Percentiles rank a stretch among this genome's conserved stretches.
These are phyloP conservation scores for Fregetta grallaria DNA, from an alignment of 2,113 vertebrate species.

Conservation along the genomic window DNA sequence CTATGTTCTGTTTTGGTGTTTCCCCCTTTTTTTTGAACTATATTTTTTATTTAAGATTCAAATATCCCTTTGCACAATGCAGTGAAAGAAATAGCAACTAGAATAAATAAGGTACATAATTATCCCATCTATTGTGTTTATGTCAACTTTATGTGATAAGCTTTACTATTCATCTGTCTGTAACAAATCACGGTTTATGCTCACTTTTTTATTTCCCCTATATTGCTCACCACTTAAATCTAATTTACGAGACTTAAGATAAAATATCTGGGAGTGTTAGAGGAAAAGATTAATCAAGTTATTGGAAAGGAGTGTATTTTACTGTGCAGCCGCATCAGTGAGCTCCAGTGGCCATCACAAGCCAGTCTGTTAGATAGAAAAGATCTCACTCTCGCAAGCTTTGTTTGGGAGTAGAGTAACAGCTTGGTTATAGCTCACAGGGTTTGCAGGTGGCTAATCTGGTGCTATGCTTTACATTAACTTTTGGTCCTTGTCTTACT, in stretches of 20 bases:
- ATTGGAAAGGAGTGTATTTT: background rate
- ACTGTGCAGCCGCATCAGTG: background rate
- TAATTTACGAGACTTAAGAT: background rate
- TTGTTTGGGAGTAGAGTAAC: background rate
- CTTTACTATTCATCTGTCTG: background rate
- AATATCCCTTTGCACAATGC: background rate
- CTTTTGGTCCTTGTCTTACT: background rate
- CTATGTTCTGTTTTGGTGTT: background rate
- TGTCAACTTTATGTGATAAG: background rate
- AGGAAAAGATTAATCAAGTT: background rate
- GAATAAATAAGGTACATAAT: background rate
- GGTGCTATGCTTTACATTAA: background rate
- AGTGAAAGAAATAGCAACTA: background rate
- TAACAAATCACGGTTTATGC: background rate
- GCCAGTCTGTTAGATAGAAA: background rate
- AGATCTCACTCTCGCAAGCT: background rate
- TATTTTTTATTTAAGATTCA: background rate
- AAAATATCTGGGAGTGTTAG: background rate
- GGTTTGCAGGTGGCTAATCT: background rate
- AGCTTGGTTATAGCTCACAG: background rate
- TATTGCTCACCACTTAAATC: background rate
- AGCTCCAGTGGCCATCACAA: background rate
- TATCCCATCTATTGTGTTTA: background rate
- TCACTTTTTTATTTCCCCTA: background rate
- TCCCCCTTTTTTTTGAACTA: background rate